These are phyloP conservation scores for Copidosoma floridanum DNA, from an alignment of 1,140 invertebrate species.

Conservation along the genomic window DNA sequence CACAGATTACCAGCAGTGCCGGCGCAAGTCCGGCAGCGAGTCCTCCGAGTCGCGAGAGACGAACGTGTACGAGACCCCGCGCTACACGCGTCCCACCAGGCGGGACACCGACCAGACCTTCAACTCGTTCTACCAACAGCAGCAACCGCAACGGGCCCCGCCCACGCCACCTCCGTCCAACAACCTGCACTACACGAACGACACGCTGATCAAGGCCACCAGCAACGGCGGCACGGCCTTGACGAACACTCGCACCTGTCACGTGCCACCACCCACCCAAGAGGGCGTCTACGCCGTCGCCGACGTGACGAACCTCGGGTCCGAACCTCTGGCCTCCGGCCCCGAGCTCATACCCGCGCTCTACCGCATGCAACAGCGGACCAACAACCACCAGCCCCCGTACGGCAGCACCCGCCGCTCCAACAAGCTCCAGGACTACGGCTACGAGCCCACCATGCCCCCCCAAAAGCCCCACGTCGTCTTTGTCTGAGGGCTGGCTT, in stretches of 20 bases:
- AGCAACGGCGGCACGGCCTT: not conserved
- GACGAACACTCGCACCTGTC: slow-evolving; percentile 11
- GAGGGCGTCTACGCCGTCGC: slow-evolving; percentile 50
- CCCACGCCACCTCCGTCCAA: not conserved
- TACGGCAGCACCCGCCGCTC: slow-evolving; percentile 1
- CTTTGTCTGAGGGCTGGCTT: no score
- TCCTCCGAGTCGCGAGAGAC: slow-evolving; percentile 34
- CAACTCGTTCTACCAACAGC: slow-evolving; percentile 23
- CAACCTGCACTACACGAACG: not conserved
- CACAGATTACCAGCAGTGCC: slow-evolving; percentile 15
- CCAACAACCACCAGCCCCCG: slow-evolving; percentile 30
- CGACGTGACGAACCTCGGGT: slow-evolving; percentile 43
- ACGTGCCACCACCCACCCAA: no score
- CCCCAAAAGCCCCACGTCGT: slow-evolving; percentile 51
- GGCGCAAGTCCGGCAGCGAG: slow-evolving; percentile 33
- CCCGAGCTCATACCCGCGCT: slow-evolving; percentile 46
- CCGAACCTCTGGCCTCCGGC: slow-evolving; percentile 30
- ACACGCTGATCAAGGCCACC: not conserved
- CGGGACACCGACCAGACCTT: slow-evolving; percentile 19
- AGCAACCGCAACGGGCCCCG: not conserved
- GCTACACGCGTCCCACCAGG: slow-evolving; percentile 34
- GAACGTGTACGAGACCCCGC: slow-evolving; percentile 47
- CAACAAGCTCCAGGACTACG: slow-evolving; percentile 38
- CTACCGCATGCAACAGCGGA: slow-evolving; percentile 40
- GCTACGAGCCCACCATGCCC: slow-evolving; percentile 41